Evolutionary conservation across 1,140 invertebrate species (phyloP).

Genomic region (Drosophila willistoni): DNA sequence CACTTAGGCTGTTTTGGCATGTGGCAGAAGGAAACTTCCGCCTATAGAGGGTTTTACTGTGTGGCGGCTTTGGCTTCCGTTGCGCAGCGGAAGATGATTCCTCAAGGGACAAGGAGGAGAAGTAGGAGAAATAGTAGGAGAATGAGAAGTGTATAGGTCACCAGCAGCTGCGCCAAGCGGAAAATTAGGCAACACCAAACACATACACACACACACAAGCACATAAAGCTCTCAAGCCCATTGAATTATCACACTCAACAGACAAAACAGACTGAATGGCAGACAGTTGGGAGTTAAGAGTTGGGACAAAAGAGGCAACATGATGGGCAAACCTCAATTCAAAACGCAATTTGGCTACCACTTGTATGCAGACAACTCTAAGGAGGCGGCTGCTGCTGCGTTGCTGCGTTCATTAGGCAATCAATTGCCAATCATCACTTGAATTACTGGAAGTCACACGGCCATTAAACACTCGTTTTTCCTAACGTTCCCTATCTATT

Average conservation of each 20-base stretch:
- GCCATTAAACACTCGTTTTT: conserved; percentile 69
- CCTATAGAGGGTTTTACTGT: conserved; percentile 24
- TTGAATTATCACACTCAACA: conserved; percentile 68
- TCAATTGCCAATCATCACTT: conserved; percentile 78
- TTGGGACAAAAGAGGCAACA: not conserved
- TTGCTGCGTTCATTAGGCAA: conserved; percentile 73
- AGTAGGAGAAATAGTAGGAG: not conserved
- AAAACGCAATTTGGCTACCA: conserved; percentile 68
- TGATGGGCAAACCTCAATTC: conserved; percentile 48
- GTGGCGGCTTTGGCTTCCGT: conserved; percentile 40
- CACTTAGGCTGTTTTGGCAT: conserved; percentile 28
- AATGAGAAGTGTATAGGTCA: not conserved
- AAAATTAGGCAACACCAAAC: conserved; percentile 76
- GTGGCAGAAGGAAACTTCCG: conserved; percentile 26
- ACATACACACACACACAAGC: not conserved
- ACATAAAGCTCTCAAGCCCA: conserved; percentile 40
- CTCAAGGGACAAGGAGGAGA: not conserved
- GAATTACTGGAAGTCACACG: conserved; percentile 53
- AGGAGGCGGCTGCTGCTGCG: conserved; percentile 11
- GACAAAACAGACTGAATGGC: conserved; percentile 25
- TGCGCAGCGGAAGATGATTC: conserved; percentile 53
- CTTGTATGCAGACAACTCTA: conserved; percentile 43
- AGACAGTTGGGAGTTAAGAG: conserved; percentile 12
- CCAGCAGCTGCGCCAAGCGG: conserved; percentile 68
- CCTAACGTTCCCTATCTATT: not conserved